These are phyloP conservation scores for Manis pentadactyla DNA, from an alignment of 2,797 vertebrate species.

Conservation along the genomic window DNA sequence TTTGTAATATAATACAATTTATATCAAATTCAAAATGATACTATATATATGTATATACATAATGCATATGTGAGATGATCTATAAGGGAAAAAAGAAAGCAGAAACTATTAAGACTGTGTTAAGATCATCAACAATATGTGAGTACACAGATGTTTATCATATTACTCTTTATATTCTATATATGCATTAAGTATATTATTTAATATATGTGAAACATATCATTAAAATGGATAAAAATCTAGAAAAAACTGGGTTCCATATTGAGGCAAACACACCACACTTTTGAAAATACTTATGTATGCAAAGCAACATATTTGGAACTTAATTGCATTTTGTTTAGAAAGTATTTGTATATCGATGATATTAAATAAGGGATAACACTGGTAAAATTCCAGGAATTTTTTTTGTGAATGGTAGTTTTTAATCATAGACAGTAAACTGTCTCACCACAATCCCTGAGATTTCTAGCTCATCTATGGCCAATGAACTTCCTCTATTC, in stretches of 20 bases:
- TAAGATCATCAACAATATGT: neutral
- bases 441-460: neutral
- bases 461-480: neutral
- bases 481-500: neutral
- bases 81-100: neutral
- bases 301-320: neutral
- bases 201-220: neutral
- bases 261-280: neutral
- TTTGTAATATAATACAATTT: neutral
- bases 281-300: neutral
- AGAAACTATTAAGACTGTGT: neutral
- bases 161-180: neutral
- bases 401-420: neutral
- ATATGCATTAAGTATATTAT: neutral
- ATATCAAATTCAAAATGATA: neutral
- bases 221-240: neutral
- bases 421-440: neutral
- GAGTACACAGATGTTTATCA: neutral
- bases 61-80: neutral
- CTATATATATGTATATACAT: neutral
- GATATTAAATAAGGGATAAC: neutral
- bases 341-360: neutral
- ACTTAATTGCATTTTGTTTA: neutral
- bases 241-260: neutral
- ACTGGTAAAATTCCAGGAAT: neutral